Evolutionary conservation across 2,113 vertebrate genomes (phyloP), one percentile per base, ranked within the genome.

Genomic region (Microtus richardsoni): DNA sequence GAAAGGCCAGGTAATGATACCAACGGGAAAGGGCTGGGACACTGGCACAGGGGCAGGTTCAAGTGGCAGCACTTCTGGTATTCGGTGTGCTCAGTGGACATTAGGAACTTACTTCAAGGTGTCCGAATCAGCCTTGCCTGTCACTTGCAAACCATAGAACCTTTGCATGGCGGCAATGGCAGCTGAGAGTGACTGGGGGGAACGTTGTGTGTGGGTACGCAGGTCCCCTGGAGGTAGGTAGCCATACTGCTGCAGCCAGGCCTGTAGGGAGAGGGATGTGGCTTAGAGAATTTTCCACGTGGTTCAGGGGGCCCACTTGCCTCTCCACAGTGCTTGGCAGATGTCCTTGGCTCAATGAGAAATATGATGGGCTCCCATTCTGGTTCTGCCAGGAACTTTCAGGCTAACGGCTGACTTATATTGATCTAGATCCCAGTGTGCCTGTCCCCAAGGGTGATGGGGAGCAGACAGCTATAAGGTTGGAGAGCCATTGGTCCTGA

Each of bases 181-280:
- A 24, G 97, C 95, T 79, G 91, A 97, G 17, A 99, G 97, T 44
- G 99, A 98, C 97, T 99, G 98, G 1, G 99, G 99, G 2, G 99
- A 99, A 85, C 99, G 99, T 91, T 99, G 98, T 13, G 99, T 99
- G 96, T 99, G 99, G 13, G 99, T 99, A 16, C 98, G 98, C 33
- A 99, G 98, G 91, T 99, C 99, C 39, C 99, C 99, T 0, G 99
- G 99, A 88, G 99, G 99, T 96, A 99, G 98, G 98, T 99, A 99
- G 17, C 99, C 99, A 98, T 99, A 99, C 95, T 99, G 99, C 98
- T 99, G 99, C 70, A 99, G 98, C 99, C 99, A 99, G 47, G 98
- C 98, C 99, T 99, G 88, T 36, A 64, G 78, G 74, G 60, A 97
- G 64, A 94, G 66, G 58, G 39, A 22, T 52, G n/a, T 77, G 95